Conservation (phyloP, 2,888 invertebrate species). For the Drosophila picticornis region DNA sequence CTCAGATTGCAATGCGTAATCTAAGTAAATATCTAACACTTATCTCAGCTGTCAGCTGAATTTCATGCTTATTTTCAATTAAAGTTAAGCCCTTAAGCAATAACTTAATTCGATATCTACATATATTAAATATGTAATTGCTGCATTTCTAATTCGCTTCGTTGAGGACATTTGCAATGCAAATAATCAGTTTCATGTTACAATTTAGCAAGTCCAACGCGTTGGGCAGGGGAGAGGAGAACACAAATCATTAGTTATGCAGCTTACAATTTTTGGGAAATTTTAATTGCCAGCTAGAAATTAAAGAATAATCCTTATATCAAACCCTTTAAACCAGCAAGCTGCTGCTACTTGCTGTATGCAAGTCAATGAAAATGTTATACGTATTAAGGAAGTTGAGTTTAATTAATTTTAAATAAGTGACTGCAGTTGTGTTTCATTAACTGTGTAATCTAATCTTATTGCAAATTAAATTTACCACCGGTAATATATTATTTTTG, state of each 20-base stretch:
- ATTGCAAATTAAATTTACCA: not conserved
- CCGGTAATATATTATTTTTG: not conserved
- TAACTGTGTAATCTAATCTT: not conserved
- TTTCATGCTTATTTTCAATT: conserved; percentile 24
- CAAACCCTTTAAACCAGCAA: not conserved
- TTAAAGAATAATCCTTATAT: not conserved
- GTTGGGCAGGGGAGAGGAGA: conserved; percentile 20
- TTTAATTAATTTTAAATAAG: conserved; percentile 6
- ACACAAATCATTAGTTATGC: conserved; percentile 73
- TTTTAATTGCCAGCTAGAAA: conserved; percentile 60
- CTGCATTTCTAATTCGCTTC: conserved; percentile 46
- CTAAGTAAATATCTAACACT: not conserved
- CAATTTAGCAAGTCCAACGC: conserved; percentile 26
- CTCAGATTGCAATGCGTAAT: not conserved
- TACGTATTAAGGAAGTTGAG: not conserved
- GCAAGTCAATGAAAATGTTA: conserved; percentile 19
- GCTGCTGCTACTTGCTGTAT: too few species aligned
- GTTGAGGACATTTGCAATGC: conserved; percentile 69
- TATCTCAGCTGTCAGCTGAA: not conserved
- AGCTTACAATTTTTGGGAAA: conserved; percentile 51
- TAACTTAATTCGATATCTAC: not conserved
- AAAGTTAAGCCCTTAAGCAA: conserved; percentile 5
- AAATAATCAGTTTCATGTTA: conserved; percentile 75
- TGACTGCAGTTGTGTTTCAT: conserved; percentile 5
- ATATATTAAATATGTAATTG: conserved; percentile 9